phyloP scores from a whole-genome alignment of 2,113 vertebrate genomes.

The Odontesthes bonariensis region DNA sequence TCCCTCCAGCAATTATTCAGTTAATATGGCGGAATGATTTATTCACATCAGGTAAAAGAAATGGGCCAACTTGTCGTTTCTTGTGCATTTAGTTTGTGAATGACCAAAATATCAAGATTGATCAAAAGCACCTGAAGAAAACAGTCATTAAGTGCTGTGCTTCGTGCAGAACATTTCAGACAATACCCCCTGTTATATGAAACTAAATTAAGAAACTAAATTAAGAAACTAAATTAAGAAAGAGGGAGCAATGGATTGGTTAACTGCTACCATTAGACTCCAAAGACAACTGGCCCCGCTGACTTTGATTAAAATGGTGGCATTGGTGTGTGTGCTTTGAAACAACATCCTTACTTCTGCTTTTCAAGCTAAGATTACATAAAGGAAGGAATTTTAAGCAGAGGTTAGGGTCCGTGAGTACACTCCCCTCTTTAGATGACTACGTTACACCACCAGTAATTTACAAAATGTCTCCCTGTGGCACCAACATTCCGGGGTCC shows the following conservation, averaged over 20 bases:
- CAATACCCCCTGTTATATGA: conserved; percentile 35
- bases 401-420: conserved; percentile 36
- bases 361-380: conserved; percentile 4
- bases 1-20: conserved; percentile 10
- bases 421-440: conserved; percentile 24
- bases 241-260: conserved; percentile 38
- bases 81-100: conserved; percentile 14
- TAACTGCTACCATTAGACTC: conserved; percentile 66
- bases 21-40: conserved; percentile 25
- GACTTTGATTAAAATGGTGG: conserved; percentile 32
- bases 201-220: conserved; percentile 61
- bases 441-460: conserved; percentile 54
- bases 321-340: neutral
- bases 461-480: conserved; percentile 72
- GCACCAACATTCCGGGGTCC: conserved; percentile 59
- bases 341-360: conserved; percentile 2
- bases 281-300: conserved; percentile 65
- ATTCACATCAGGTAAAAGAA: conserved; percentile 36
- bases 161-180: conserved; percentile 38
- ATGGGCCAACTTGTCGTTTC: neutral
- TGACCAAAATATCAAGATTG: conserved; percentile 28
- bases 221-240: conserved; percentile 50
- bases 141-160: conserved; percentile 43
- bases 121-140: conserved; percentile 39
- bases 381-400: conserved; percentile 24